Percentiles rank a stretch among this genome's conserved stretches.
Conservation (phyloP, 2,113 vertebrate species). For the Microcebus tavaratra region DNA sequence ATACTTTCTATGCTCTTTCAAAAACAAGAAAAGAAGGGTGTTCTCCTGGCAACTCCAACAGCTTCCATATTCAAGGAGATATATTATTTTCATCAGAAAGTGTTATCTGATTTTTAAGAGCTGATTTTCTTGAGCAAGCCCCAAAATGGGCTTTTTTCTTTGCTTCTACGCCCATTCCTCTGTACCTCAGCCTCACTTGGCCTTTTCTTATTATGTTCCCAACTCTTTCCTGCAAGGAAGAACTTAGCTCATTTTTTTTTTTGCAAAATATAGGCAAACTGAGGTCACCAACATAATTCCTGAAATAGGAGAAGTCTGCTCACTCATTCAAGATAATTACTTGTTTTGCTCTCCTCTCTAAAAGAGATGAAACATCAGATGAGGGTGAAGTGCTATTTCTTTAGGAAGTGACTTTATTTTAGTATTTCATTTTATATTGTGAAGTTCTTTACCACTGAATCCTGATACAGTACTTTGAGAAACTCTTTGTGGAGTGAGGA, state of each 20-base stretch:
- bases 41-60: background rate
- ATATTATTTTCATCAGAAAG: background rate
- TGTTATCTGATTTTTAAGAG: background rate
- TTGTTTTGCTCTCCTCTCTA: background rate
- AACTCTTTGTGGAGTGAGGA: background rate
- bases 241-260: background rate
- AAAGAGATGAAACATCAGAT: background rate
- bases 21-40: background rate
- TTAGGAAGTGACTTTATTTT: conserved; percentile 41
- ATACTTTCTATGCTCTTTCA: background rate
- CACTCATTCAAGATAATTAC: conserved; percentile 3
- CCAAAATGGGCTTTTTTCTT: background rate
- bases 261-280: background rate
- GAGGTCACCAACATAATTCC: background rate
- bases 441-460: background rate
- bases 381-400: background rate
- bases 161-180: background rate
- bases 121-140: background rate
- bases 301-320: background rate
- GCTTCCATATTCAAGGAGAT: background rate
- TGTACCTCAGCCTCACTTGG: background rate
- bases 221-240: background rate
- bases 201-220: background rate
- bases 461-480: conserved; percentile 4
- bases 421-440: conserved; percentile 21